A percentile compares a stretch with the other conserved stretches of the same genome.
phyloP scores from a whole-genome alignment of 2,888 invertebrate genomes.

The Pediacus dermestoides region DNA sequence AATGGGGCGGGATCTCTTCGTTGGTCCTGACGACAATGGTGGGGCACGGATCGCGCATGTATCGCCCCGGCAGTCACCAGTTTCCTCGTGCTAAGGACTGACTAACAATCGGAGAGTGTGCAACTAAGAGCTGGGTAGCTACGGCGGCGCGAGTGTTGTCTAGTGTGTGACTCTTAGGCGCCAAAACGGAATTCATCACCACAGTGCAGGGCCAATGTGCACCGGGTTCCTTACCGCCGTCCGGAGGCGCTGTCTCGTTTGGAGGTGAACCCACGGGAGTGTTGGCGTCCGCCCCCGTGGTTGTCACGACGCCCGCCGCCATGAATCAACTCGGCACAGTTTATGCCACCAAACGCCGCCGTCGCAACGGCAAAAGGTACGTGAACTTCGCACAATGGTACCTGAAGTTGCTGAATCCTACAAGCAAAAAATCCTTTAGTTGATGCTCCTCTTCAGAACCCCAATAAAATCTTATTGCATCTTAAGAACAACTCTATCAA shows the following conservation, averaged over 20 bases:
- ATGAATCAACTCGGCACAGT: slow-evolving; percentile 94
- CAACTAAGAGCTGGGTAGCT: slow-evolving; percentile 7
- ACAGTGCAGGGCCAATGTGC: slow-evolving; percentile 46
- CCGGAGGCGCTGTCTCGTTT: slow-evolving; percentile 38
- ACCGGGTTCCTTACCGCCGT: slow-evolving; percentile 34
- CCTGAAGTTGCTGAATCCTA: too few species aligned
- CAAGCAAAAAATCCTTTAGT: too few species aligned
- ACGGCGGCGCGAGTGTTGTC: slow-evolving; percentile 2
- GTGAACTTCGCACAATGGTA: too few species aligned
- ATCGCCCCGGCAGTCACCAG: slow-evolving; percentile 27
- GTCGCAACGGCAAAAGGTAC: slow-evolving; percentile 95
- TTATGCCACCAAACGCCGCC: slow-evolving; percentile 92
- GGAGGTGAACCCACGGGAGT: slow-evolving; percentile 36
- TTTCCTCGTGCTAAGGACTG: slow-evolving; percentile 27
- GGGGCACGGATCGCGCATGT: slow-evolving; percentile 25
- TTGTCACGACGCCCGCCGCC: slow-evolving; percentile 39
- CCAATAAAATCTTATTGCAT: too few species aligned
- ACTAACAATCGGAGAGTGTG: slow-evolving; percentile 11
- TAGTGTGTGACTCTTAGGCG: slow-evolving; percentile 17
- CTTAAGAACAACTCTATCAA: too few species aligned
- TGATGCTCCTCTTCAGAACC: too few species aligned
- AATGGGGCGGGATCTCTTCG: slow-evolving; percentile 29
- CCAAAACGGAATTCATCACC: slow-evolving; percentile 46
- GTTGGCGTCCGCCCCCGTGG: slow-evolving; percentile 37
- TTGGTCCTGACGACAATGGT: slow-evolving; percentile 15